These are phyloP conservation scores for Lamproptera curius DNA, from an alignment of 2,888 invertebrate genomes.

Conservation along the genomic window DNA sequence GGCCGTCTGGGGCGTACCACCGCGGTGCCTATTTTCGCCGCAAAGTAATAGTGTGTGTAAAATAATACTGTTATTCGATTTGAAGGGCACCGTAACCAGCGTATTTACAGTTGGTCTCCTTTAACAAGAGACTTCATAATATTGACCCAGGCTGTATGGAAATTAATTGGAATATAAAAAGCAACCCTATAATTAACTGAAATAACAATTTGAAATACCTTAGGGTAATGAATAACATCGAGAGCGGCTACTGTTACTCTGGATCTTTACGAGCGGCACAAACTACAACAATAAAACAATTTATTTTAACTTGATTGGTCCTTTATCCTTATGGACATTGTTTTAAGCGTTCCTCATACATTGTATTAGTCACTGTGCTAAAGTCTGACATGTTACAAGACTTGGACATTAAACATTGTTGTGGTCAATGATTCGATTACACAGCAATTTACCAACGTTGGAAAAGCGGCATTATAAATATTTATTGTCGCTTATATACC, in stretches of 20 bases:
- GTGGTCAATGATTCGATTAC: slow-evolving; percentile 66
- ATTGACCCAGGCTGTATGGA: too few relatives aligned
- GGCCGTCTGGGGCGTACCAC: too few relatives aligned
- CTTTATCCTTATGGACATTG: slow-evolving; percentile 54
- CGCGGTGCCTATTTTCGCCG: too few relatives aligned
- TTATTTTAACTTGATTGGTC: slow-evolving; percentile 60
- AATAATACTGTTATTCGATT: too few relatives aligned
- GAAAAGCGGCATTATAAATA: slow-evolving; percentile 69
- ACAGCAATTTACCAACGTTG: slow-evolving; percentile 62
- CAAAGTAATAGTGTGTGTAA: too few relatives aligned
- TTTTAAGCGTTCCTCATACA: slow-evolving; percentile 42
- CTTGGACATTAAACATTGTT: slow-evolving; percentile 57
- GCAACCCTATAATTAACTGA: slow-evolving; percentile 27
- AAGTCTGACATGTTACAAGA: slow-evolving; percentile 33
- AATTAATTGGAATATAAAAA: not conserved
- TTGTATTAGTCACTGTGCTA: slow-evolving; percentile 39
- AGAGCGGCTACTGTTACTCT: slow-evolving; percentile 25
- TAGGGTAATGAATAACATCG: slow-evolving; percentile 16
- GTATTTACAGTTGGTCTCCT: too few relatives aligned
- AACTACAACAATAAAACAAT: slow-evolving; percentile 61
- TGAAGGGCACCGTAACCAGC: too few relatives aligned
- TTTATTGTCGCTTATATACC: slow-evolving; percentile 59
- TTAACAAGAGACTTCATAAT: too few relatives aligned
- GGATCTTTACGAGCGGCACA: slow-evolving; percentile 47
- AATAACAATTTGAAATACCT: slow-evolving; percentile 17